A percentile compares a stretch with the other conserved stretches of the same genome.
Conservation (phyloP, 2,113 vertebrate species). For the Apaloderma vittatum region DNA sequence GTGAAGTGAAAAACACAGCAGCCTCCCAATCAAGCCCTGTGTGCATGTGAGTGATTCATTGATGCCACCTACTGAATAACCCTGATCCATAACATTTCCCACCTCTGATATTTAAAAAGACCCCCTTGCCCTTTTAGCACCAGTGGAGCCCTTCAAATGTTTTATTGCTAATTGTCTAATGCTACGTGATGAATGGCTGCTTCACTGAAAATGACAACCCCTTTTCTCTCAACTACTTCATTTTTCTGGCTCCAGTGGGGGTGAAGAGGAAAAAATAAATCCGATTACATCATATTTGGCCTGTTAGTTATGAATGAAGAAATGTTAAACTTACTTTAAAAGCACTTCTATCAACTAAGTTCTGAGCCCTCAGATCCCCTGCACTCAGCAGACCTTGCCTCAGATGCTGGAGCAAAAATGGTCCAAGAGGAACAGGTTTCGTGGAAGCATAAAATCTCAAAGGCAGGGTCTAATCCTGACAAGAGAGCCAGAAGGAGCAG, state of each 20-base stretch:
- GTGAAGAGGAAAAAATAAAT: constrained; percentile 74
- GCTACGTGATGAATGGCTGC: constrained; percentile 29
- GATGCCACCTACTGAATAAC: constrained; percentile 48
- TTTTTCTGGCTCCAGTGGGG: constrained; percentile 71
- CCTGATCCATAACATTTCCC: constrained; percentile 8
- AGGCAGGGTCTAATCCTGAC: constrained; percentile 3
- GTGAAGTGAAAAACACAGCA: constrained; percentile 14
- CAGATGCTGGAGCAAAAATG: not conserved
- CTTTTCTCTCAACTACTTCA: constrained; percentile 69
- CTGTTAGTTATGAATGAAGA: constrained; percentile 42
- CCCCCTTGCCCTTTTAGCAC: constrained; percentile 3
- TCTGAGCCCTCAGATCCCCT: not conserved
- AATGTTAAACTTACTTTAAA: constrained; percentile 45
- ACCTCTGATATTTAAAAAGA: constrained; percentile 47
- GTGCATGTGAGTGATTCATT: constrained; percentile 10
- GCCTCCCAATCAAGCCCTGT: not conserved
- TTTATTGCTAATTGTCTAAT: constrained; percentile 75
- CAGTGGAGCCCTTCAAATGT: constrained; percentile 46
- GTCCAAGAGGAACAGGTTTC: not conserved
- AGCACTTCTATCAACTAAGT: not conserved
- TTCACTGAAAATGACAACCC: constrained; percentile 65
- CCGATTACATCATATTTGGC: constrained; percentile 63
- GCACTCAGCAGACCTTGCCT: not conserved
- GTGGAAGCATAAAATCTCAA: not conserved
- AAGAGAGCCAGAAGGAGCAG: not conserved